These are phyloP conservation scores for Amblyjoppa fuscipennis DNA, from an alignment of 2,888 invertebrate species.

Conservation along the genomic window DNA sequence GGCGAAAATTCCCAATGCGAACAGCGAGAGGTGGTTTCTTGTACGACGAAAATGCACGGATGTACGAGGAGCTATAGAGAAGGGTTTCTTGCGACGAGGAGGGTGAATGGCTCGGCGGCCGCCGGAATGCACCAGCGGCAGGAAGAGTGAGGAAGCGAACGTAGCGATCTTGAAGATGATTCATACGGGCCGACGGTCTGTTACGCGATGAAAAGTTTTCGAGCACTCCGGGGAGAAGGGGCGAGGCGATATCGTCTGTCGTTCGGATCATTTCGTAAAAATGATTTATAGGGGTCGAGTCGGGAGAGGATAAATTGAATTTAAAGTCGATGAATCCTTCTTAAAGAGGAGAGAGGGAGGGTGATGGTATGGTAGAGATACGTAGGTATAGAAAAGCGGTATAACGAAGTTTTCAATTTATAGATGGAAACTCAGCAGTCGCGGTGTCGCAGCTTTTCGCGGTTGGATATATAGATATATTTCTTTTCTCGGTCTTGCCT, in stretches of 20 bases:
- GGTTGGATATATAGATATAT: neutral
- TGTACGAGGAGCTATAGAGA: slow-evolving; percentile 14
- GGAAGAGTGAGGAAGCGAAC: slow-evolving; percentile 48
- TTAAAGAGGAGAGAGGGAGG: slow-evolving; percentile 6
- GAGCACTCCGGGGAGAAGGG: neutral
- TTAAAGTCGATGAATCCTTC: slow-evolving; percentile 59
- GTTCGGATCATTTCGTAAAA: slow-evolving; percentile 41
- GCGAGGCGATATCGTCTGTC: slow-evolving; percentile 18
- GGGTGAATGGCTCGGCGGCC: slow-evolving; percentile 46
- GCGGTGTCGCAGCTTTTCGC: neutral
- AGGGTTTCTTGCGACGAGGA: slow-evolving; percentile 38
- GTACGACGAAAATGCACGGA: slow-evolving; percentile 26
- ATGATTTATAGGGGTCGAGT: slow-evolving; percentile 51
- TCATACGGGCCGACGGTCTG: slow-evolving; percentile 33
- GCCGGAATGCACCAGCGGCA: neutral
- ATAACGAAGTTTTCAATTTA: slow-evolving; percentile 58
- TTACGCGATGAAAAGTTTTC: slow-evolving; percentile 46
- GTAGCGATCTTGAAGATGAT: slow-evolving; percentile 56
- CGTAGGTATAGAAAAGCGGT: neutral
- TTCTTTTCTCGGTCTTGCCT: neutral
- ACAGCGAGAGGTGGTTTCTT: slow-evolving; percentile 46
- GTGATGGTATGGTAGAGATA: neutral
- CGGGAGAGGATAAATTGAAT: slow-evolving; percentile 58
- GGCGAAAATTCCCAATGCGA: slow-evolving; percentile 41
- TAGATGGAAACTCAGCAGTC: slow-evolving; percentile 53